Percentiles rank a stretch among this genome's conserved stretches.
These are phyloP conservation scores for Adelosebastes latens DNA, from an alignment of 2,797 vertebrate species.

Conservation along the genomic window DNA sequence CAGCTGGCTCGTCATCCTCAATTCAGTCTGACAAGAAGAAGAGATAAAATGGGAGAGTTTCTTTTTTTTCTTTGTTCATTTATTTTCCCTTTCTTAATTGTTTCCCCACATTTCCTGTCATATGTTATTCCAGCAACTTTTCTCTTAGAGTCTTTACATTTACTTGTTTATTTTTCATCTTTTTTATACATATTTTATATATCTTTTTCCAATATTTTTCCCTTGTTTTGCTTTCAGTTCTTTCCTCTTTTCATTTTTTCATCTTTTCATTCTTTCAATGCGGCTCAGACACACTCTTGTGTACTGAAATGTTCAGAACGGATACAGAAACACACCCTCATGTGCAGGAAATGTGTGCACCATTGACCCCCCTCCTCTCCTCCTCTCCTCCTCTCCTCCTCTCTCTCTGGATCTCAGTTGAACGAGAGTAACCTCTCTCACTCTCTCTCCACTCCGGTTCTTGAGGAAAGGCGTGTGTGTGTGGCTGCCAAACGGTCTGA, in stretches of 20 bases:
- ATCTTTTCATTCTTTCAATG: neutral
- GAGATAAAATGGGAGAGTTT: too few relatives aligned
- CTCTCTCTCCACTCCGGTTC: conserved; percentile 6
- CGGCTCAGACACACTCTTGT: neutral
- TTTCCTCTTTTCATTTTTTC: neutral
- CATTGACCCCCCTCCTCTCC: neutral
- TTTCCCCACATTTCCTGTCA: neutral
- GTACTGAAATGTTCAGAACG: neutral
- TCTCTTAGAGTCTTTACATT: neutral
- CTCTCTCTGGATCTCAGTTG: conserved; percentile 16
- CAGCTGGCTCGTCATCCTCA: neutral
- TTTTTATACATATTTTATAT: neutral
- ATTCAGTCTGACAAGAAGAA: neutral
- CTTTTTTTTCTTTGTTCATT: neutral
- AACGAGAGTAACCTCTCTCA: conserved; percentile 59
- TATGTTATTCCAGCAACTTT: neutral
- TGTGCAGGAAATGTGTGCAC: conserved; percentile 5
- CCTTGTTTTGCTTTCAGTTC: neutral
- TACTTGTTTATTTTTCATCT: neutral
- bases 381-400: neutral
- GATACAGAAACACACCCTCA: neutral
- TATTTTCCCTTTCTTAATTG: neutral
- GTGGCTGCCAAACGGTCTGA: conserved; percentile 30
- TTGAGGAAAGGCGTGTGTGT: conserved; percentile 26
- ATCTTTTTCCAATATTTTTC: neutral